Percentiles rank a stretch among this genome's conserved stretches.
Evolutionary conservation across 2,888 invertebrate species (phyloP).

Genomic region (Macaria liturata): DNA sequence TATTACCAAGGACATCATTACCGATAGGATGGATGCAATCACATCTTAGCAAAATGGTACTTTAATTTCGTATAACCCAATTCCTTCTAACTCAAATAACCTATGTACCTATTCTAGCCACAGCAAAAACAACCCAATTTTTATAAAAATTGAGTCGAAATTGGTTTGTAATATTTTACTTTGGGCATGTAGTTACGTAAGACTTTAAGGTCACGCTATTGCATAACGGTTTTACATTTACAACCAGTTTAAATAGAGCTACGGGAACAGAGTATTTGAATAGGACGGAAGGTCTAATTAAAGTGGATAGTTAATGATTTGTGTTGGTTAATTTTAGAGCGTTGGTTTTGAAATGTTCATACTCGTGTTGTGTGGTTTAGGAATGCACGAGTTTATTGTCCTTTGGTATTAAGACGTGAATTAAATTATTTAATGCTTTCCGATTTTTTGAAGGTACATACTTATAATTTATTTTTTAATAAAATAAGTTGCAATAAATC

Average conservation of each 20-base stretch:
- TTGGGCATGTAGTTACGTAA: slow-evolving; percentile 72
- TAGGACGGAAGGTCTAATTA: slow-evolving; percentile 40
- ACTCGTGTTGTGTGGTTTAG: slow-evolving; percentile 35
- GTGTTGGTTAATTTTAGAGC: slow-evolving; percentile 68
- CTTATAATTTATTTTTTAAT: no score
- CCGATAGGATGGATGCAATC: slow-evolving; percentile 25
- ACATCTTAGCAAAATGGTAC: slow-evolving; percentile 43
- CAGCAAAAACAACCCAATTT: slow-evolving; percentile 33
- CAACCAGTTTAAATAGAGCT: slow-evolving; percentile 53
- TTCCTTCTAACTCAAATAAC: slow-evolving; percentile 41
- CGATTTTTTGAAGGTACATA: no score
- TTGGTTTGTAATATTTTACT: slow-evolving; percentile 37
- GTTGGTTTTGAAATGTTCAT: slow-evolving; percentile 59
- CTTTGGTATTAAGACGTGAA: not conserved
- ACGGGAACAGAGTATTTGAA: slow-evolving; percentile 35
- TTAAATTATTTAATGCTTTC: no score
- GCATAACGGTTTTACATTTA: slow-evolving; percentile 63
- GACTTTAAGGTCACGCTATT: slow-evolving; percentile 71
- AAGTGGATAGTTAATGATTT: slow-evolving; percentile 45
- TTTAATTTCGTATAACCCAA: slow-evolving; percentile 60
- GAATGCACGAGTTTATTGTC: slow-evolving; percentile 15
- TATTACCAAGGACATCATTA: slow-evolving; percentile 10
- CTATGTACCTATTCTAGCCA: slow-evolving; percentile 17
- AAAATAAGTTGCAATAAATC: no score
- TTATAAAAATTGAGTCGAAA: slow-evolving; percentile 30